phyloP scores from a whole-genome alignment of 2,888 invertebrate genomes.

The Heliconius ethilla region DNA sequence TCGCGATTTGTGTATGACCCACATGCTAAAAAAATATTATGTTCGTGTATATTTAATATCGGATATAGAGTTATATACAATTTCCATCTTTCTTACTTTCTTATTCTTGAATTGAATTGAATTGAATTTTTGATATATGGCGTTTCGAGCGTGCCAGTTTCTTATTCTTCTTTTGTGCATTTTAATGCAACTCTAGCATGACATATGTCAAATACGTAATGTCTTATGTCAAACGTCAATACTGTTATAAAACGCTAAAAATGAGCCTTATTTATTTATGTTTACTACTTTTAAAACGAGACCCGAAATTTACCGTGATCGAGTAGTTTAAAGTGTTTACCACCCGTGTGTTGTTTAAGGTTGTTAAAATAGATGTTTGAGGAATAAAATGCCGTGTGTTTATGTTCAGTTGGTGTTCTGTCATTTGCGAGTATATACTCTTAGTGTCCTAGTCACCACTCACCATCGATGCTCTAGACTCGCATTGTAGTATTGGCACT shows the following conservation, averaged over 20 bases:
- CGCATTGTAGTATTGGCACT: slow-evolving; percentile 61
- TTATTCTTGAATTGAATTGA: background rate
- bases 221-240: slow-evolving; percentile 37
- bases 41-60: too few species aligned
- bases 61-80: background rate
- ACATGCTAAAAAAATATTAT: too few species aligned
- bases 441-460: slow-evolving; percentile 40
- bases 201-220: slow-evolving; percentile 10
- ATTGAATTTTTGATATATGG: too few species aligned
- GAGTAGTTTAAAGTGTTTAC: background rate
- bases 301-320: background rate
- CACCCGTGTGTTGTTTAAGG: background rate
- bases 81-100: background rate
- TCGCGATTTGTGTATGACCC: too few species aligned
- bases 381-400: slow-evolving; percentile 43
- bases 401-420: slow-evolving; percentile 47
- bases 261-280: slow-evolving; percentile 7
- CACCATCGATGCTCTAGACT: slow-evolving; percentile 41
- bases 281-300: slow-evolving; percentile 7
- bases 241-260: slow-evolving; percentile 6
- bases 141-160: background rate
- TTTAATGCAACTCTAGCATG: background rate
- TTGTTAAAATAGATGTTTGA: slow-evolving; percentile 22
- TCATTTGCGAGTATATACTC: slow-evolving; percentile 43
- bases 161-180: background rate